phyloP scores from a whole-genome alignment of 2,888 invertebrate genomes.

The Campoplex nolae region DNA sequence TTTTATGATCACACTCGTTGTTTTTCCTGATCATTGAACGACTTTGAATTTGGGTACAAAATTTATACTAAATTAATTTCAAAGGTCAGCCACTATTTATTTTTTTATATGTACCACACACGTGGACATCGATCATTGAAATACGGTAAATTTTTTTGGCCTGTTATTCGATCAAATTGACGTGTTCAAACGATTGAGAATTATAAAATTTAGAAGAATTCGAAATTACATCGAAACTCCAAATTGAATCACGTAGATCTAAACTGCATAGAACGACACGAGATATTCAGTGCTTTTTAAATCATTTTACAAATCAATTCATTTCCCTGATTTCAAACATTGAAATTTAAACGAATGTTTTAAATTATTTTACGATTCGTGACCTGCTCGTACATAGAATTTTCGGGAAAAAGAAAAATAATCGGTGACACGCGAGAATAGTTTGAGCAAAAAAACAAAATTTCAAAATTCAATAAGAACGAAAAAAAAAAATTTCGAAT shows the following conservation, averaged over 20 bases:
- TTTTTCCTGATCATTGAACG: neutral
- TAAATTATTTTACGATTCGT: neutral
- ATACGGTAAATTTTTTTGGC: neutral
- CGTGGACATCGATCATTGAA: neutral
- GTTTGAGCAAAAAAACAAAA: neutral
- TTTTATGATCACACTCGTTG: neutral
- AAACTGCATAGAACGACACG: neutral
- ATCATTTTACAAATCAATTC: neutral
- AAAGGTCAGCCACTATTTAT: slow-evolving; percentile 7
- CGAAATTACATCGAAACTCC: neutral
- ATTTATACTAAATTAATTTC: neutral
- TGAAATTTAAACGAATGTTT: neutral
- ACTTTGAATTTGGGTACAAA: neutral
- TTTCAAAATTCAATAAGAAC: neutral
- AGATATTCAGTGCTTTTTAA: neutral
- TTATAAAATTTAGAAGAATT: neutral
- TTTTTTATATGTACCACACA: neutral
- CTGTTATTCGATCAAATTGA: neutral
- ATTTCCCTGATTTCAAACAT: neutral
- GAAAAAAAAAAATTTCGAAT: slow-evolving; percentile 26
- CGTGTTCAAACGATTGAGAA: neutral
- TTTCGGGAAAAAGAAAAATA: neutral
- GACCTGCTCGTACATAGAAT: neutral
- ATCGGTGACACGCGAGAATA: neutral
- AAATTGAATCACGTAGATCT: too few species aligned